Evolutionary conservation across 2,888 invertebrate genomes (phyloP), one percentile per base, ranked within the genome.

Genomic region (Graphium colonna): DNA sequence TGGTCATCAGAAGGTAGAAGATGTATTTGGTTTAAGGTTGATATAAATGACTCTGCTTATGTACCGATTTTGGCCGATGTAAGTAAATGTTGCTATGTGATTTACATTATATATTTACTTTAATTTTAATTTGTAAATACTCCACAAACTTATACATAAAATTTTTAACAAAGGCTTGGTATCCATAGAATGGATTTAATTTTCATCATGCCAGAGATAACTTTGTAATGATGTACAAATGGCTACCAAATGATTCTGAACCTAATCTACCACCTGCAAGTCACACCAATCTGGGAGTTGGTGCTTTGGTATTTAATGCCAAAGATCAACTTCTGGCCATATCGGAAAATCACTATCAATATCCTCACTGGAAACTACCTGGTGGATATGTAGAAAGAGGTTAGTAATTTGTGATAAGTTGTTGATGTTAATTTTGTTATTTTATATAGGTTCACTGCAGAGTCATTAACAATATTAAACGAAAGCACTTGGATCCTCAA

Each of bases 341-440:
- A 31, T 92, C 93, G 57, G 98, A 98, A 73, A 94, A 92, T 70
- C 92, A 92, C 71, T 90, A 91, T 65, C 77, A 89, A 12, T 82
- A 85, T 52, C 90, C 92, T 1, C 92, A 93, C 67, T 98, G 97
- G 97, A 98, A 98, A 82, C 86, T 98, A 7, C 98, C 98, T 10
- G 98, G 98, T 50, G 98, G 98, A 49, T 95, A 95, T 84, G 95
- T 96, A 12, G 95, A 97, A 73, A 94, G 93, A 79, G 94, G 96
- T 95, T 77, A 69, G 58, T 48, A 45, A 9, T 21, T 21, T 21
- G 21, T n/a, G n/a, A n/a, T n/a, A n/a, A n/a, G n/a, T n/a, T n/a
- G n/a, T n/a, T n/a, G n/a, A n/a, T n/a, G n/a, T n/a, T n/a, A n/a
- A n/a, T n/a, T n/a, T n/a, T n/a, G n/a, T n/a, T n/a, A n/a, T n/a